Evolutionary conservation across 64 coral and sea anemone genomes (phyloP), one percentile per base, ranked within the genome.

Genomic region (Orbicella faveolata): DNA sequence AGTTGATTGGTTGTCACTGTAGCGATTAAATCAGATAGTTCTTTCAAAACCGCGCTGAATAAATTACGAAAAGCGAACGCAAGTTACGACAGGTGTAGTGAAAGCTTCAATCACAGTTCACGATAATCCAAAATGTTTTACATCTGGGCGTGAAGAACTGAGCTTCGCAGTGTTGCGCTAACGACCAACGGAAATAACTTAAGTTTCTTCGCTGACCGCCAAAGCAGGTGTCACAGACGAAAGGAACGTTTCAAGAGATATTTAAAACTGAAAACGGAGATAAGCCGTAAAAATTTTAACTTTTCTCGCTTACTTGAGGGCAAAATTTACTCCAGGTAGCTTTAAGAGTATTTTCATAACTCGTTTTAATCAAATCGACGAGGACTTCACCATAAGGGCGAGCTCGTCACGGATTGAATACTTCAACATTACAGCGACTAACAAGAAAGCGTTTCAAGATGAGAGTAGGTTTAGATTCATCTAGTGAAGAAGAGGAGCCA

Each of bases 401-500:
- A 20, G 18, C 6, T 20, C 21, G 15, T 19, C 18, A 21, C 18
- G 1, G 21, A 26, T 26, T 63, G 23, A 63, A 35, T 35, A 14
- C n/a, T 63, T 0, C 14, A 63, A 81, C 25, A 34, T 63, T 61
- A 26, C 79, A 2, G 9, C 25, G 25, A 36, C 54, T 16, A 23
- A 63, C 33, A 63, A 20, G 55, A 36, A 81, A 81, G 33, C 9
- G 5, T 21, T 6, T 17, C 36, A 84, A 77, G 30, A 94, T 94
- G 92, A 89, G 87, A 59, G 87, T 78, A 2, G 81, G 75, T 72
- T 23, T 81, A 4, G 92, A 94, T 36, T 94, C 92, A 8, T 94
- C 95, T 19, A 83, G 87, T 15, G 88, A 90, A 2, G 95, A 97
- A 55, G 88, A 97, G 39, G 92, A 94, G 65, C 89, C 95, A 6